Evolutionary conservation across 2,888 invertebrate genomes (phyloP).

Genomic region (Rhogogaster chlorosoma): DNA sequence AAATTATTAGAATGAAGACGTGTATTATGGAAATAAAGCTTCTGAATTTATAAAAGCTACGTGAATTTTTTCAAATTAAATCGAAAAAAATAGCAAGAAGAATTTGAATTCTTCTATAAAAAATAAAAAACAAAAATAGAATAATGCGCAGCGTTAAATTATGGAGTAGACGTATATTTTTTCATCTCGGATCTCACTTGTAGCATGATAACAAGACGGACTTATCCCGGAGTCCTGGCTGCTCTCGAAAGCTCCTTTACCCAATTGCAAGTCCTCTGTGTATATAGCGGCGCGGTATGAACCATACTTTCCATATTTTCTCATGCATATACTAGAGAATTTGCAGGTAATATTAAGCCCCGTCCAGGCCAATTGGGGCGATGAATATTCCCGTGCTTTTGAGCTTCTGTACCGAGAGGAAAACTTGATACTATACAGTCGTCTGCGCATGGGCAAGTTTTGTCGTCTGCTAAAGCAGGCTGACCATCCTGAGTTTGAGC

Average conservation of each 20-base stretch:
- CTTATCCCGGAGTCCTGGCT: not conserved
- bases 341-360: constrained; percentile 21
- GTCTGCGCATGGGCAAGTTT: no score
- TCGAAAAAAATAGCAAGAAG: not conserved
- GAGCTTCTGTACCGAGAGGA: not conserved
- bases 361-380: constrained; percentile 26
- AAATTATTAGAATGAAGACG: not conserved
- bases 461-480: no score
- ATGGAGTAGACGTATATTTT: not conserved
- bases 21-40: no score
- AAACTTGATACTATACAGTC: no score
- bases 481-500: no score
- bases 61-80: not conserved
- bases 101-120: not conserved
- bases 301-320: not conserved
- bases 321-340: not conserved
- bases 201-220: not conserved
- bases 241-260: not conserved
- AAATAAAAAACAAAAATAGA: not conserved
- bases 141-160: no score
- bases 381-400: constrained; percentile 16
- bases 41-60: not conserved
- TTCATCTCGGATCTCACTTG: not conserved
- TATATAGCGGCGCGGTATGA: not conserved
- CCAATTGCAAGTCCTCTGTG: not conserved